Base-by-base conservation (phyloP, 1,140 invertebrate genomes). In the Aphaenogaster rudis region DNA sequence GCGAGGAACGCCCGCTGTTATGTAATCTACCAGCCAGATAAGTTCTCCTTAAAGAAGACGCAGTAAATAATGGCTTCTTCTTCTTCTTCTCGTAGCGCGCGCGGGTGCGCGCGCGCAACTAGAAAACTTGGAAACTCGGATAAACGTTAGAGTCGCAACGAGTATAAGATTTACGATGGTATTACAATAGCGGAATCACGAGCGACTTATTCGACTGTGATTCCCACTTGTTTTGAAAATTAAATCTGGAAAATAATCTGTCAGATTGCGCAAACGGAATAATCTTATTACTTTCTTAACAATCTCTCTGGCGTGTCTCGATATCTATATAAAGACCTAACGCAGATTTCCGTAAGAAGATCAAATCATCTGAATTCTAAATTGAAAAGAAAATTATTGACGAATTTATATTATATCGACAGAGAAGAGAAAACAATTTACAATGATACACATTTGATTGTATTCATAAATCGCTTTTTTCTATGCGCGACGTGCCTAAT, bases 11-110 rank as follows among this genome's bases (percentile, higher is more conserved):
- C 80, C 80, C 69, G 80, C 69, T 84, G 80, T 84, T 84, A 84
- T 76, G 80, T 84, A 84, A 84, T 84, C 80, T 84, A 84, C 80
- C 80, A 76, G 80, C 80, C 54, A 84, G 80, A 84, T 84, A 84
- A 84, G 80, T 84, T 84, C 80, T 76, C 42, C 54, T 84, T 84
- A 84, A 84, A 84, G 80, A 84, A 63, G 80, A 84, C 80, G 80
- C 80, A 63, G 80, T 84, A 84, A 84, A 84, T 84, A 74, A 84
- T 84, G 80, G 54, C 69, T 84, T 50, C 80, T 82, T 66, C 63
- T 69, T 82, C 48, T 8, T 81, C 36, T 42, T 54, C 42, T 61
- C 52, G 42, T 50, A 48, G 54, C 33, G 42, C 33, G 61, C 61
- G 33, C 33, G 13, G 28, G 28, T 6, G 28, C 33, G 78, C 64